Conservation (phyloP, 2,797 vertebrate species). For the Manis crassicaudata region DNA sequence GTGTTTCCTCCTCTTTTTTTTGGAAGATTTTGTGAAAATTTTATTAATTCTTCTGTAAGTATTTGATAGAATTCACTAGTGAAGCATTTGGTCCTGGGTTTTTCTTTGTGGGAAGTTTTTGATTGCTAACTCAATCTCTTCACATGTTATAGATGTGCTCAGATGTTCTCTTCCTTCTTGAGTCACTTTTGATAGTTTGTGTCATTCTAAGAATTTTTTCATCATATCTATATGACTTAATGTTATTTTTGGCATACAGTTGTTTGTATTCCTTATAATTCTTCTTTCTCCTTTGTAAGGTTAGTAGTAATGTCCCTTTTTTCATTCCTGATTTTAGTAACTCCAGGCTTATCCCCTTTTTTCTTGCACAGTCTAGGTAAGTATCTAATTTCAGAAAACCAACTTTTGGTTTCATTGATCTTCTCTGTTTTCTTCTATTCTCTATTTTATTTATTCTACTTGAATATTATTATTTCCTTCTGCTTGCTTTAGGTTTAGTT, state of each 20-base stretch:
- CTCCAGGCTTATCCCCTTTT: not conserved
- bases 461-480: not conserved
- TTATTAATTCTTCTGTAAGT: not conserved
- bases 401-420: not conserved
- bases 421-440: not conserved
- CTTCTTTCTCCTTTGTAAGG: not conserved
- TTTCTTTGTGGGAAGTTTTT: not conserved
- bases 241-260: not conserved
- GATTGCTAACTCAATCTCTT: not conserved
- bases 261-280: not conserved
- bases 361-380: not conserved
- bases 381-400: not conserved
- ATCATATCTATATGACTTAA: not conserved
- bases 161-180: not conserved
- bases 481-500: not conserved
- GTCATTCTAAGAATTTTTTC: not conserved
- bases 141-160: not conserved
- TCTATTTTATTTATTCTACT: not conserved
- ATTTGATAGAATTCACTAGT: not conserved
- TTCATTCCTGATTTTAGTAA: not conserved
- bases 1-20: not conserved
- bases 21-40: not conserved
- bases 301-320: not conserved
- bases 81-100: not conserved
- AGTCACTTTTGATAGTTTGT: not conserved